Conservation (phyloP, 1,140 invertebrate species). For the Zaprionus vittiger region DNA sequence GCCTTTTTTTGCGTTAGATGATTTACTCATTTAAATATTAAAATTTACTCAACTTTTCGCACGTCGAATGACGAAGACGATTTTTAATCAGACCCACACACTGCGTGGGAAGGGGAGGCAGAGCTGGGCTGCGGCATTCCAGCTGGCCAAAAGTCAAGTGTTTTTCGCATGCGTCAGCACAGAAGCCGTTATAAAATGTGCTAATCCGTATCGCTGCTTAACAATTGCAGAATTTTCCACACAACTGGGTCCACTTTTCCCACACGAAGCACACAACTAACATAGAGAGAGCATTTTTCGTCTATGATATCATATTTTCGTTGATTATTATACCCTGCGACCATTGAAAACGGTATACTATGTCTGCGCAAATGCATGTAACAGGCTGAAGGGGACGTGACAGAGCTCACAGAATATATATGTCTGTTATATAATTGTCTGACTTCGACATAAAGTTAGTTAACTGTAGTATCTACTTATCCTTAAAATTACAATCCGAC, state of each 20-base stretch:
- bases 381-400: too few relatives aligned
- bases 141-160: slow-evolving; percentile 66
- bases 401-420: too few relatives aligned
- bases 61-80: slow-evolving; percentile 34
- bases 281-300: slow-evolving; percentile 14
- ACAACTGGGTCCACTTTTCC: slow-evolving; percentile 9
- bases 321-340: slow-evolving; percentile 13
- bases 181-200: slow-evolving; percentile 35
- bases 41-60: slow-evolving; percentile 43
- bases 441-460: too few relatives aligned
- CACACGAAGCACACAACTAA: slow-evolving; percentile 11
- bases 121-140: neutral
- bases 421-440: too few relatives aligned
- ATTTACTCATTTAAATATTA: slow-evolving; percentile 45
- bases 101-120: slow-evolving; percentile 30
- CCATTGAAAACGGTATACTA: too few relatives aligned
- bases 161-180: slow-evolving; percentile 50
- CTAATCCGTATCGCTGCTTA: slow-evolving; percentile 53
- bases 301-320: slow-evolving; percentile 54
- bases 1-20: slow-evolving; percentile 32
- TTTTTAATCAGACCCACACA: slow-evolving; percentile 13
- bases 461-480: too few relatives aligned
- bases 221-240: slow-evolving; percentile 34
- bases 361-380: too few relatives aligned
- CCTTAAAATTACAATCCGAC: too few relatives aligned